phyloP scores from a whole-genome alignment of 1,140 invertebrate genomes.

The Calephelis virginiensis region DNA sequence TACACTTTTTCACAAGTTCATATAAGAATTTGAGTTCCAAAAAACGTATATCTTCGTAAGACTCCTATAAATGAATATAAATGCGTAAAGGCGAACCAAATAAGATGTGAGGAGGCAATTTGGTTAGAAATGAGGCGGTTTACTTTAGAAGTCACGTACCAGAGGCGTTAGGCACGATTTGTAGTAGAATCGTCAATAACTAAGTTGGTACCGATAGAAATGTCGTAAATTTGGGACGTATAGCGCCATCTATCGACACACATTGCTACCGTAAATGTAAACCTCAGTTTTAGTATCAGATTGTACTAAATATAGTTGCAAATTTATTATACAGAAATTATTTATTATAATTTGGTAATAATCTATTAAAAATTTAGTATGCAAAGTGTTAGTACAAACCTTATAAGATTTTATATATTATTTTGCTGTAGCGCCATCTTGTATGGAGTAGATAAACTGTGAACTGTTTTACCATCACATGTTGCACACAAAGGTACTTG shows the following conservation, averaged over 20 bases:
- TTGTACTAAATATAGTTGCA: too few species aligned
- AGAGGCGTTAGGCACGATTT: conserved; percentile 39
- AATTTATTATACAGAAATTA: not conserved
- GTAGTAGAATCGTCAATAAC: conserved; percentile 21
- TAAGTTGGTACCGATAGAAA: not conserved
- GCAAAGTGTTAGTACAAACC: not conserved
- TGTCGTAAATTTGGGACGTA: conserved; percentile 25
- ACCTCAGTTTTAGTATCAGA: too few species aligned
- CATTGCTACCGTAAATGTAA: not conserved
- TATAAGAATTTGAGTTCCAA: conserved; percentile 23
- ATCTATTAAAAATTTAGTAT: too few species aligned
- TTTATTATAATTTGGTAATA: too few species aligned
- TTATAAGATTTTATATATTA: conserved; percentile 5
- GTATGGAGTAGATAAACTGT: conserved; percentile 41
- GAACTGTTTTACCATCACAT: conserved; percentile 51
- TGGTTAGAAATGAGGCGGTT: conserved; percentile 69
- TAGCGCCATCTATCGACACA: conserved; percentile 46
- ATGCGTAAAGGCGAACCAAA: conserved; percentile 53
- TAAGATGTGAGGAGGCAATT: conserved; percentile 71
- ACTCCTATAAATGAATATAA: conserved; percentile 65
- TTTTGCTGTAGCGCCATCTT: conserved; percentile 44
- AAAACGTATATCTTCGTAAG: conserved; percentile 63
- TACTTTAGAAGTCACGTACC: conserved; percentile 65
- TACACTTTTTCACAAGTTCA: not conserved
- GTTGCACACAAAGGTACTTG: conserved; percentile 23